phyloP scores from a whole-genome alignment of 2,888 invertebrate genomes.

The Nezara viridula region DNA sequence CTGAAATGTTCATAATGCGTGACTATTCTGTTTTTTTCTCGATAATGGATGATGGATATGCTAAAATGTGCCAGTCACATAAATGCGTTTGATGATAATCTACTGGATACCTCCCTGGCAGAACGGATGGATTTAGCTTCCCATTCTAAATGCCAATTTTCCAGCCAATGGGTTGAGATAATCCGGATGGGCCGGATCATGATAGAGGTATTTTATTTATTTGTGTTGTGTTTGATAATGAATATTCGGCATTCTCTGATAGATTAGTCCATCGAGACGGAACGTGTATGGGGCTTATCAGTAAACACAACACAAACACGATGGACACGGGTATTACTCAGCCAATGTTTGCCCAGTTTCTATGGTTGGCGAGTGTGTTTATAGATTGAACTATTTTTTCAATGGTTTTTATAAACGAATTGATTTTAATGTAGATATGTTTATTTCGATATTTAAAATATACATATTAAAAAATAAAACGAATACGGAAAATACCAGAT shows the following conservation, averaged over 20 bases:
- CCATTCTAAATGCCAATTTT: not conserved
- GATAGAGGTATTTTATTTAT: not conserved
- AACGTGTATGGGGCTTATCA: not conserved
- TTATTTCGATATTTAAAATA: too few relatives aligned
- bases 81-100: constrained; percentile 5
- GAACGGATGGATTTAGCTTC: not conserved
- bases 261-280: not conserved
- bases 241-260: not conserved
- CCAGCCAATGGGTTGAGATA: not conserved
- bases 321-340: not conserved
- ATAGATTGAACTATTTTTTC: not conserved
- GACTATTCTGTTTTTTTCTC: not conserved
- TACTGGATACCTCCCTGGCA: not conserved
- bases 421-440: too few relatives aligned
- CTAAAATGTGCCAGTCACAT: not conserved
- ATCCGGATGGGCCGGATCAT: not conserved
- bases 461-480: too few relatives aligned
- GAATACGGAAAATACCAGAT: too few relatives aligned
- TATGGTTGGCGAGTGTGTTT: not conserved
- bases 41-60: not conserved
- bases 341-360: not conserved
- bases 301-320: not conserved
- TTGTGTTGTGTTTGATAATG: not conserved
- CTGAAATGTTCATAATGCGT: not conserved
- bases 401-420: not conserved